Conservation (phyloP, 2,113 vertebrate genomes). For the Chelonoidis abingdonii region DNA sequence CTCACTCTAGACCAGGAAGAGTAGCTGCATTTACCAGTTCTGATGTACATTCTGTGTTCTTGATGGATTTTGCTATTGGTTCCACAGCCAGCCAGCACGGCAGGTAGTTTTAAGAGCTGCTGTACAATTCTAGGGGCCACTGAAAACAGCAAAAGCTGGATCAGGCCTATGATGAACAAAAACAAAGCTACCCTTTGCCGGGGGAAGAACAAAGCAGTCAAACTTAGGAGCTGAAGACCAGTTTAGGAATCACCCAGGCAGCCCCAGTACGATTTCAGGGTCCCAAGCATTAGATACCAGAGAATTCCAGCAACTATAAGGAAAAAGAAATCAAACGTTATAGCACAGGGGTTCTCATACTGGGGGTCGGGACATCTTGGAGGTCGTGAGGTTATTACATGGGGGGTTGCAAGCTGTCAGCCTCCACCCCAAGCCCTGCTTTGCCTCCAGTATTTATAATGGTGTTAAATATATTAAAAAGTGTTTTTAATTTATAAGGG, state of each 20-base stretch:
- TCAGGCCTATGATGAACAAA: background rate
- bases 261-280: background rate
- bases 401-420: too few relatives aligned
- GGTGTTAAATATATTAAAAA: too few relatives aligned
- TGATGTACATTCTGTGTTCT: background rate
- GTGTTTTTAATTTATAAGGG: too few relatives aligned
- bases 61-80: background rate
- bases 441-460: too few relatives aligned
- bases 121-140: background rate
- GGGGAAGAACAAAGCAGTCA: background rate
- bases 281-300: background rate
- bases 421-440: too few relatives aligned
- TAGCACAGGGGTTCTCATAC: background rate
- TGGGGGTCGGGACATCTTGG: too few relatives aligned
- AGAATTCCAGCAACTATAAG: background rate
- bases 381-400: too few relatives aligned
- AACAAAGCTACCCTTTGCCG: background rate
- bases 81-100: background rate
- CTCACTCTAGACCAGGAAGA: accelerated
- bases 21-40: background rate
- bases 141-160: background rate
- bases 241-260: background rate
- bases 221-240: background rate
- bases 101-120: background rate
- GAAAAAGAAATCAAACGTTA: background rate